Conservation (phyloP, 2,797 vertebrate genomes). For the Ctenosaura bakeri region DNA sequence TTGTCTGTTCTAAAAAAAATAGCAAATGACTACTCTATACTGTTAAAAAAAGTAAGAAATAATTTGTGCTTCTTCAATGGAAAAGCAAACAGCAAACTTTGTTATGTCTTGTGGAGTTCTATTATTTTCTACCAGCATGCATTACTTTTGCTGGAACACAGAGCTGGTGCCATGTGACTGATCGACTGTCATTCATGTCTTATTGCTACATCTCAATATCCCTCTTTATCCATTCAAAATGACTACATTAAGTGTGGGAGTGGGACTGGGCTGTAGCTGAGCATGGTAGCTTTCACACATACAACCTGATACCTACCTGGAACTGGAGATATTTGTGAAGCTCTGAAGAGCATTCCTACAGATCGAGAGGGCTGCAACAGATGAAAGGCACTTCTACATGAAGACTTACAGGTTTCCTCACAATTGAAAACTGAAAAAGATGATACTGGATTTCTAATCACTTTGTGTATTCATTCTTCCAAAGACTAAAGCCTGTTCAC, state of each 20-base stretch:
- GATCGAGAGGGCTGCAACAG: background rate
- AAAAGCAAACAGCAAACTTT: background rate
- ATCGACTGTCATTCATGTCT: background rate
- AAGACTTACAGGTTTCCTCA: background rate
- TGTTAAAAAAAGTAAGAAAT: background rate
- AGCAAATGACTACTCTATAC: background rate
- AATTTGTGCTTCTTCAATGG: background rate
- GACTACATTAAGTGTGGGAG: background rate
- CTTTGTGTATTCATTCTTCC: too few species aligned
- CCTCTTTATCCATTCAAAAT: background rate
- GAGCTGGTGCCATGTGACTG: background rate
- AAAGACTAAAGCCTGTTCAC: too few species aligned
- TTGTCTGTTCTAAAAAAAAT: slow-evolving; percentile 4
- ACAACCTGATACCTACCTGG: too few species aligned
- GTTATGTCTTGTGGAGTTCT: background rate
- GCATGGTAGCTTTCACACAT: too few species aligned
- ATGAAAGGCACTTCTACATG: too few species aligned
- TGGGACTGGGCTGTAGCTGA: too few species aligned
- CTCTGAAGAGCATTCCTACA: background rate
- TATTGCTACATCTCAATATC: too few species aligned
- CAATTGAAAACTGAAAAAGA: background rate
- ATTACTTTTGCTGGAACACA: background rate
- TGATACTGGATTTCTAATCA: too few species aligned
- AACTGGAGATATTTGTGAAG: background rate
- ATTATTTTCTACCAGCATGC: background rate